Base-by-base conservation (phyloP, 2,113 vertebrate species). In the Athene noctua region DNA sequence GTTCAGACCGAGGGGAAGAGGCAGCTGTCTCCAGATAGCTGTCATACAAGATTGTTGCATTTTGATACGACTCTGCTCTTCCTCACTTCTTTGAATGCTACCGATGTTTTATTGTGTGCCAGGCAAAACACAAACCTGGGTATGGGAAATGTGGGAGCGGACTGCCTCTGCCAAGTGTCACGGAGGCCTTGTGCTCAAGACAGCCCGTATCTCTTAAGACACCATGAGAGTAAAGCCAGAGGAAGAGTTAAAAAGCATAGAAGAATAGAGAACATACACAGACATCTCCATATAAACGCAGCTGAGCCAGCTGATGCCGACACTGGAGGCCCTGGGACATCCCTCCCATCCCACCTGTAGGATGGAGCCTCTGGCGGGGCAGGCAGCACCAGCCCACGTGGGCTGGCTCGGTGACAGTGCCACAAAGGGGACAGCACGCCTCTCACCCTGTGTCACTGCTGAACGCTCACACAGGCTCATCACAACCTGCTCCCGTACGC, bases 111-210 rank as follows among this genome's bases (percentile, higher is more conserved):
- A 5, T 13, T 23, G 36, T 27, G 36, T n/a, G 51, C n/a, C 85
- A 57, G 26, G 44, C 18, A 86, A 44, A 86, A 54, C 49, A 15
- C 32, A 3, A 55, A 23, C 27, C 54, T 58, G 62, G 59, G 11
- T 40, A 6, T 1, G 5, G 40, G 52, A 21, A 81, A 51, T 1
- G 9, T 2, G 59, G 54, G 75, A 38, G 9, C 3, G 0, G 2
- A 2, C 29, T 36, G 25, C 66, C 42, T 68, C 77, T 47, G 57
- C 52, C 29, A 38, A 2, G 23, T 2, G 1, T 4, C 73, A 17
- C 11, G 0, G n/a, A 23, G 42, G 26, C 67, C 15, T 63, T 32
- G 47, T 29, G 42, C 36, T 65, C 0, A 0, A 70, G 71, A 52
- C 58, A 72, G 71, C 21, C 30, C 7, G 1, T 10, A 4, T 27